Percentiles rank a stretch among this genome's conserved stretches.
These are phyloP conservation scores for Venusia cambrica DNA, from an alignment of 2,888 invertebrate species.

Conservation along the genomic window DNA sequence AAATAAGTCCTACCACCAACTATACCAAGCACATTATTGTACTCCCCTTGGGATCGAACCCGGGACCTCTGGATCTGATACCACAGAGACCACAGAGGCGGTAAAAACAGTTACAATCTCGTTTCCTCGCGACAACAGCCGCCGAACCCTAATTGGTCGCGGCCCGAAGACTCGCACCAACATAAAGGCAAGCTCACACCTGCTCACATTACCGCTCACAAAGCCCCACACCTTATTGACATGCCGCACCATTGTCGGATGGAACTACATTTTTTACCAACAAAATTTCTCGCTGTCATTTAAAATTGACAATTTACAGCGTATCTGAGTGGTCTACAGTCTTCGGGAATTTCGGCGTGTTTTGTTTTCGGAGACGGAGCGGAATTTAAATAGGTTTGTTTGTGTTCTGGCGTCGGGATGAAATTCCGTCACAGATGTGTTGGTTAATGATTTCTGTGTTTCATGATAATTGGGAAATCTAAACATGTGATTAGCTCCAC, in stretches of 20 bases:
- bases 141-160: slow-evolving; percentile 36
- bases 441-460: too few relatives aligned
- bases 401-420: slow-evolving; percentile 3
- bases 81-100: too few relatives aligned
- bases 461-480: slow-evolving; percentile 13
- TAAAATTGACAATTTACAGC: slow-evolving; percentile 23
- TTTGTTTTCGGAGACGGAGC: slow-evolving; percentile 15
- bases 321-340: slow-evolving; percentile 8
- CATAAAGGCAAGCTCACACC: slow-evolving; percentile 54
- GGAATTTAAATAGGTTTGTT: slow-evolving; percentile 18
- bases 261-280: slow-evolving; percentile 44
- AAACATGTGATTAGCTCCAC: too few relatives aligned
- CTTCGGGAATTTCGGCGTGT: slow-evolving; percentile 12
- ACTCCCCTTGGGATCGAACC: too few relatives aligned
- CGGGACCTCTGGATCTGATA: too few relatives aligned
- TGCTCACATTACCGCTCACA: slow-evolving; percentile 43
- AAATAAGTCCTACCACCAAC: too few relatives aligned
- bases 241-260: slow-evolving; percentile 36
- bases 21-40: too few relatives aligned
- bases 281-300: slow-evolving; percentile 53
- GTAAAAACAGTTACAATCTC: neutral
- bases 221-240: slow-evolving; percentile 22
- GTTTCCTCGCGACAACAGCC: slow-evolving; percentile 38
- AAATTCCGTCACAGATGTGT: slow-evolving; percentile 5
- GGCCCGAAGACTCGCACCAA: slow-evolving; percentile 46